Percentiles rank a stretch among this genome's conserved stretches.
Conservation (phyloP, 2,888 invertebrate genomes). For the Julus scanicus region DNA sequence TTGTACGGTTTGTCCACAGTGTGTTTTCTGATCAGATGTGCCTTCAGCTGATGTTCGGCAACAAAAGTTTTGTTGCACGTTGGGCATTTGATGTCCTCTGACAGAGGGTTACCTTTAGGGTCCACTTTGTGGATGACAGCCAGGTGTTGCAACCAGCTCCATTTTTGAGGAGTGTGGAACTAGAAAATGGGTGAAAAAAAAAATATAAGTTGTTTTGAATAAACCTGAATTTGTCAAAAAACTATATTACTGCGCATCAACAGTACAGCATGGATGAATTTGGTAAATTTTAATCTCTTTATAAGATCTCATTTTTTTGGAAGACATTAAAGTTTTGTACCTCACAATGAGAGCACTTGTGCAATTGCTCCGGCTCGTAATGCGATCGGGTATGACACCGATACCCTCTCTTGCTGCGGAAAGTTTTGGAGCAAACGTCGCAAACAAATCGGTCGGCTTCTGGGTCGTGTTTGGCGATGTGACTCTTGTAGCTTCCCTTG, state of each 20-base stretch:
- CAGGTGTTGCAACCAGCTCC: constrained; percentile 61
- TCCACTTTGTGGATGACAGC: constrained; percentile 61
- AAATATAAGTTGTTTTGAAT: background rate
- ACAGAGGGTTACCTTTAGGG: constrained; percentile 60
- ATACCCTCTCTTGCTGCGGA: constrained; percentile 60
- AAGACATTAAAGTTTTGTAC: background rate
- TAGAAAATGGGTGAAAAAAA: background rate
- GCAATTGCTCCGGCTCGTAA: constrained; percentile 60
- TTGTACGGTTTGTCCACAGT: constrained; percentile 59
- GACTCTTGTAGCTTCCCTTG: constrained; percentile 48
- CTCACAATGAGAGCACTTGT: constrained; percentile 50
- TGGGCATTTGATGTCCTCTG: constrained; percentile 57
- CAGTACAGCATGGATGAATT: no score
- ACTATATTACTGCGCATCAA: no score
- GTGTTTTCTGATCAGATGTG: constrained; percentile 61
- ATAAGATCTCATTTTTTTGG: no score
- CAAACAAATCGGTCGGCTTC: constrained; percentile 57
- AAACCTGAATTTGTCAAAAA: no score
- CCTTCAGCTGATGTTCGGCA: constrained; percentile 61
- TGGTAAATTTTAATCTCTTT: no score
- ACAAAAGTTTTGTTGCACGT: constrained; percentile 59
- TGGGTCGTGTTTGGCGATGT: constrained; percentile 53
- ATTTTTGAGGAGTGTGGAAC: constrained; percentile 61
- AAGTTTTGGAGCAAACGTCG: constrained; percentile 60
- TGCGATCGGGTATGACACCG: constrained; percentile 52